phyloP scores from a whole-genome alignment of 2,888 invertebrate species.

The Chaitophorus viminalis region DNA sequence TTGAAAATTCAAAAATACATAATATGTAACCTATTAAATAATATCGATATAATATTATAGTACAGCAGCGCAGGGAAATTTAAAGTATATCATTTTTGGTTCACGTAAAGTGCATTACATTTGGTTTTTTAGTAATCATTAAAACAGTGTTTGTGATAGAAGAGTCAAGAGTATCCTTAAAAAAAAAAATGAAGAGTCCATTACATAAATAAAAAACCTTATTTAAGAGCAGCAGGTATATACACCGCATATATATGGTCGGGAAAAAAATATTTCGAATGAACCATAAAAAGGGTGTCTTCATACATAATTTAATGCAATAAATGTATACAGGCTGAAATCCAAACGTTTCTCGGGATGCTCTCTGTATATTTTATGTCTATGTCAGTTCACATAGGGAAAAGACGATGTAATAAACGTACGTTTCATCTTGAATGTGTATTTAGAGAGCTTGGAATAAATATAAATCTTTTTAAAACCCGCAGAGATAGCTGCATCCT shows the following conservation, averaged over 20 bases:
- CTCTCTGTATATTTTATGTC: constrained; percentile 33
- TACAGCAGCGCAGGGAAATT: too few relatives aligned
- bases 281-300: constrained; percentile 41
- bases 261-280: constrained; percentile 22
- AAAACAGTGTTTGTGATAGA: constrained; percentile 22
- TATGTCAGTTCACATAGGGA: background rate
- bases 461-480: background rate
- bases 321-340: constrained; percentile 22
- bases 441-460: background rate
- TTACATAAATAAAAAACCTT: constrained; percentile 28
- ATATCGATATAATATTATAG: too few relatives aligned
- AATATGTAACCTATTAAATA: too few relatives aligned
- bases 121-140: constrained; percentile 31
- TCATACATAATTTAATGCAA: constrained; percentile 53
- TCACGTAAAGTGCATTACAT: background rate
- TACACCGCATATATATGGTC: too few relatives aligned
- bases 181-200: constrained; percentile 24
- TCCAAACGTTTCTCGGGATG: constrained; percentile 20
- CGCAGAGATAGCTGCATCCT: background rate
- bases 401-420: constrained; percentile 37
- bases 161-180: background rate
- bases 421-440: background rate
- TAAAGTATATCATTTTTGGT: background rate
- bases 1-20: too few relatives aligned
- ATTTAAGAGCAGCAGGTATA: constrained; percentile 16